Base-by-base conservation (phyloP, 2,797 vertebrate species). In the Coreius guichenoti region DNA sequence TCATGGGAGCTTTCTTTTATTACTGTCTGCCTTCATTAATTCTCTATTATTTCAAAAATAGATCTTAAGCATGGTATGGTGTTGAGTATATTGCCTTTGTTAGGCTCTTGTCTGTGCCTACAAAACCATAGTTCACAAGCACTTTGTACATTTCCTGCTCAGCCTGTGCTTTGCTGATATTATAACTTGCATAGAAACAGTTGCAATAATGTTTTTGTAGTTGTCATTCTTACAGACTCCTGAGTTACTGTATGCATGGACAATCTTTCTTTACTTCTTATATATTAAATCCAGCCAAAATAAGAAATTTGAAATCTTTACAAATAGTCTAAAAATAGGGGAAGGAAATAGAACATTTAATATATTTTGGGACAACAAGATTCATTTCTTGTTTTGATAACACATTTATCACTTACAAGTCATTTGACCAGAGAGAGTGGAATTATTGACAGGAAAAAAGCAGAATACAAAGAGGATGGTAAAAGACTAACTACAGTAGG, bases 391-490 rank as follows among this genome's bases (percentile, higher is more conserved):
- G 61, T 51, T 61, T 79, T 63, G 80, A 81, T 45, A 76, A 61
- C 45, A 74, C 78, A 45, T 43, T 39, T n/a, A 49, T 74, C 73
- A 63, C 23, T 72, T 63, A 73, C 26, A 51, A 82, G 17, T 63
- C 5, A 70, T 8, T 29, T 49, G 82, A 85, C 85, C 47, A 87
- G 84, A 84, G 80, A n/a, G 79, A 31, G 23, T 88, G 85, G 84
- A 90, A 90, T 90, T 91, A 89, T 51, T 72, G 31, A 80, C 43
- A 31, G 73, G 16, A 26, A 58, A 63, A 54, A 33, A 63, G 21
- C 14, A 1, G 45, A 63, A 63, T 63, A 29, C 2, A 29, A 65
- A 65, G 63, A 65, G 63, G 17, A 29, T 29, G n/a, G 36, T 56
- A 72, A 43, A 80, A 43, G n/a, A 17, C 13, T 29, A 29, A 47